phyloP scores from a whole-genome alignment of 2,888 invertebrate genomes.

The Plagiodera versicolora region DNA sequence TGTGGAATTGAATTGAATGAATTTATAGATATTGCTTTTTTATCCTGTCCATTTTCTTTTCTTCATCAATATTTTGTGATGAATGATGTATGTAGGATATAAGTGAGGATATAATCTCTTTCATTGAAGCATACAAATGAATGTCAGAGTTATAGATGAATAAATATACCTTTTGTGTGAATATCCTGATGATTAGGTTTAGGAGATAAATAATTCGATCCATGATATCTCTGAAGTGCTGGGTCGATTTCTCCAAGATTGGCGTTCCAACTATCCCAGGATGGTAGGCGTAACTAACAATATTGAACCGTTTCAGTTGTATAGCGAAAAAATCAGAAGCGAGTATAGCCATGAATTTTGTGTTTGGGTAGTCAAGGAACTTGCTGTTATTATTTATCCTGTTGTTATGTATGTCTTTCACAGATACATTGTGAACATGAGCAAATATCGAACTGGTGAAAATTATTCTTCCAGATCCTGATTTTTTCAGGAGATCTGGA shows the following conservation, averaged over 20 bases:
- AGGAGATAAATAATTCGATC: neutral
- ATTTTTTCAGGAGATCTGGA: slow-evolving; percentile 20
- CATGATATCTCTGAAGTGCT: neutral
- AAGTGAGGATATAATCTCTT: too few relatives aligned
- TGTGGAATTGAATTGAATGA: too few relatives aligned
- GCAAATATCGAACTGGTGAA: slow-evolving; percentile 26
- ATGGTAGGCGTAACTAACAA: slow-evolving; percentile 4
- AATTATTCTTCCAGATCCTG: slow-evolving; percentile 23
- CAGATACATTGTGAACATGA: neutral
- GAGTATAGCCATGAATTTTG: slow-evolving; percentile 6
- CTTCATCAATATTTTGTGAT: too few relatives aligned
- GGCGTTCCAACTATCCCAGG: slow-evolving; percentile 5
- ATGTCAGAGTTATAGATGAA: too few relatives aligned
- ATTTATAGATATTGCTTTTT: too few relatives aligned
- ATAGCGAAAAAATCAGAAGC: slow-evolving; percentile 4
- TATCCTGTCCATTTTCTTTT: too few relatives aligned
- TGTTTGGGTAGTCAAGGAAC: slow-evolving; percentile 6
- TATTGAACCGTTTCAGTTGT: slow-evolving; percentile 4
- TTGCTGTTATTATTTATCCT: neutral
- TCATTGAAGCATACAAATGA: too few relatives aligned
- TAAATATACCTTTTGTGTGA: too few relatives aligned
- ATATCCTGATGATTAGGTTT: too few relatives aligned
- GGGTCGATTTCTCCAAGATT: neutral
- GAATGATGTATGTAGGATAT: too few relatives aligned
- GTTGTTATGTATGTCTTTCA: neutral